A percentile compares a stretch with the other conserved stretches of the same genome.
phyloP scores from a whole-genome alignment of 2,888 invertebrate genomes.

The Tillus elongatus region DNA sequence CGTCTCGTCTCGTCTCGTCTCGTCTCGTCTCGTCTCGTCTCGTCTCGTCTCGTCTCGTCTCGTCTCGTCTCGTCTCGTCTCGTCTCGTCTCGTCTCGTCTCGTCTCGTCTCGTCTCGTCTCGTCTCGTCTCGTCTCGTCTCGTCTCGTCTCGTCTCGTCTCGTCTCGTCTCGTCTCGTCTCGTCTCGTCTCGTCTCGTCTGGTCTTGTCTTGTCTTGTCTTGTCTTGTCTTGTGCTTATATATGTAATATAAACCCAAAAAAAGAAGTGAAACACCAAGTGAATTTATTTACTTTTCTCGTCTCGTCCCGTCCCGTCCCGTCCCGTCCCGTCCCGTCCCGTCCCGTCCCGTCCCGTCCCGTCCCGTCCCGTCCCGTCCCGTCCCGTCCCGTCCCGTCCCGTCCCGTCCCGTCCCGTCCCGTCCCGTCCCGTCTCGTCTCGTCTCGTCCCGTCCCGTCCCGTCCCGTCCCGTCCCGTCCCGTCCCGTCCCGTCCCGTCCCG shows the following conservation, averaged over 20 bases:
- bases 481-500: conserved; percentile 6
- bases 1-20: conserved; percentile 1
- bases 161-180: conserved; percentile 3
- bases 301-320: background rate
- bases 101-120: conserved; percentile 3
- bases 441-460: conserved; percentile 9
- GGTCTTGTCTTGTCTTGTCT: conserved; percentile 1
- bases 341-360: background rate
- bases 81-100: conserved; percentile 4
- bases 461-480: conserved; percentile 15
- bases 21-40: background rate
- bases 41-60: conserved; percentile 5
- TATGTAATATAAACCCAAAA: too few relatives aligned
- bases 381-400: conserved; percentile 17
- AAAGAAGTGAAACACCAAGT: too few relatives aligned
- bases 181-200: background rate
- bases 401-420: conserved; percentile 22
- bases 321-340: background rate
- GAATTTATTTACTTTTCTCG: background rate
- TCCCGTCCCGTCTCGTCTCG: conserved; percentile 13
- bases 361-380: background rate
- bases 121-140: conserved; percentile 4
- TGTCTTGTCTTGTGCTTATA: too few relatives aligned
- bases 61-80: conserved; percentile 4
- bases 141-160: conserved; percentile 4